A percentile compares a stretch with the other conserved stretches of the same genome.
These are phyloP conservation scores for Saguinus oedipus DNA, from an alignment of 2,797 vertebrate species.

Conservation along the genomic window DNA sequence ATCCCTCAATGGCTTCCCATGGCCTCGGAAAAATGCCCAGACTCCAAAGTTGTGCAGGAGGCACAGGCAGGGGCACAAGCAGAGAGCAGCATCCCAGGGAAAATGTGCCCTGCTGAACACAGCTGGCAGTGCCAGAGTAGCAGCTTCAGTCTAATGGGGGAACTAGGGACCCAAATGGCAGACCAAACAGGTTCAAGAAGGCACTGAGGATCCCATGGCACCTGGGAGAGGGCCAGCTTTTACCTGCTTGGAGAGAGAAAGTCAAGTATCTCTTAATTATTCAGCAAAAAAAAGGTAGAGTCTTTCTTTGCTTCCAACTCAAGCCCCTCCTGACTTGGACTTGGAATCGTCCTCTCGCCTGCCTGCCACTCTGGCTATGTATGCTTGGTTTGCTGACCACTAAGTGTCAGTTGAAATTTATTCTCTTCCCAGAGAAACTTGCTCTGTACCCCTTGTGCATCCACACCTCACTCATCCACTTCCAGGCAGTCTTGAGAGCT, in stretches of 20 bases:
- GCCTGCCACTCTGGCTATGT: background rate
- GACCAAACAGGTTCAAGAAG: background rate
- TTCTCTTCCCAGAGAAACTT: background rate
- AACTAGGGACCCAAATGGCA: background rate
- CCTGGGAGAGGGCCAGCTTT: background rate
- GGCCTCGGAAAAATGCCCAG: background rate
- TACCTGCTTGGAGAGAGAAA: slow-evolving; percentile 7
- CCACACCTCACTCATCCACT: background rate
- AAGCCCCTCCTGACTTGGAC: background rate
- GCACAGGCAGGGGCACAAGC: background rate
- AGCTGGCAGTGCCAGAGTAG: background rate
- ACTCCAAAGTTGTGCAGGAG: background rate
- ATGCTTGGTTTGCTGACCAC: background rate
- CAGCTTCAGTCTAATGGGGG: background rate
- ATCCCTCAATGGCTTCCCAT: background rate
- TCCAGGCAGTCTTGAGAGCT: background rate
- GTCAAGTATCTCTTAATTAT: background rate
- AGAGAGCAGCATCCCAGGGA: too few species aligned
- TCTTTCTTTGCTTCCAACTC: background rate
- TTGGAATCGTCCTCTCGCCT: background rate
- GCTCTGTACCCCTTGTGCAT: background rate
- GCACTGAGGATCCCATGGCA: background rate
- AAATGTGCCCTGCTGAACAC: background rate
- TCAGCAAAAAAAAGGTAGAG: background rate
- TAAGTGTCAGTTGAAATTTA: background rate